Percentiles rank a stretch among this genome's conserved stretches.
Evolutionary conservation across 2,113 vertebrate species (phyloP).

Genomic region (Melanerpes formicivorus): DNA sequence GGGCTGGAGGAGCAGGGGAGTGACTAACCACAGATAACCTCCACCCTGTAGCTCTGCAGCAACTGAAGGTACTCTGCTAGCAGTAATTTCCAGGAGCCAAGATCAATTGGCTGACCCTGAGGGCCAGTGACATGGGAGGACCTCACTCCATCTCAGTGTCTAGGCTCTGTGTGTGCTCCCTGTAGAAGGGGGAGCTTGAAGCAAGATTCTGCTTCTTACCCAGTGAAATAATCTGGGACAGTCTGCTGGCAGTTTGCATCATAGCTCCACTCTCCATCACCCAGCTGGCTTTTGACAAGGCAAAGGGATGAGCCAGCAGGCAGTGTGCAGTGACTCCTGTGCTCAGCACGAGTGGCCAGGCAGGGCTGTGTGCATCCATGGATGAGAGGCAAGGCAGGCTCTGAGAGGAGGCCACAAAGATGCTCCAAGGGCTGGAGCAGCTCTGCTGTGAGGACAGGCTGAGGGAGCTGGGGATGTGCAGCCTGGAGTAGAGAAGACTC

Average conservation of each 20-base stretch:
- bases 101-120: neutral
- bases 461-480: too few relatives aligned
- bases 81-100: neutral
- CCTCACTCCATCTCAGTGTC: neutral
- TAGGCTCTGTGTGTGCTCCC: neutral
- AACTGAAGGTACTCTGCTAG: accelerated
- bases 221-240: neutral
- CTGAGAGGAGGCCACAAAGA: neutral
- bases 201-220: neutral
- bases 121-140: neutral
- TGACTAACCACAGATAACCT: neutral
- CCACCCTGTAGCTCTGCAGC: neutral
- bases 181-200: neutral
- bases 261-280: accelerated
- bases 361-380: neutral
- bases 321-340: accelerated
- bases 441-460: too few relatives aligned
- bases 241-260: neutral
- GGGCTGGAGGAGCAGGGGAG: neutral
- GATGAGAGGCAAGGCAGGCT: too few relatives aligned
- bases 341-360: neutral
- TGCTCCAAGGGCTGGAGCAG: too few relatives aligned
- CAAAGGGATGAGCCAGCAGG: neutral
- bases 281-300: neutral
- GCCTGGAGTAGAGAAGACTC: too few relatives aligned